phyloP scores from a whole-genome alignment of 2,888 invertebrate species.

The Cantharis lateralis region DNA sequence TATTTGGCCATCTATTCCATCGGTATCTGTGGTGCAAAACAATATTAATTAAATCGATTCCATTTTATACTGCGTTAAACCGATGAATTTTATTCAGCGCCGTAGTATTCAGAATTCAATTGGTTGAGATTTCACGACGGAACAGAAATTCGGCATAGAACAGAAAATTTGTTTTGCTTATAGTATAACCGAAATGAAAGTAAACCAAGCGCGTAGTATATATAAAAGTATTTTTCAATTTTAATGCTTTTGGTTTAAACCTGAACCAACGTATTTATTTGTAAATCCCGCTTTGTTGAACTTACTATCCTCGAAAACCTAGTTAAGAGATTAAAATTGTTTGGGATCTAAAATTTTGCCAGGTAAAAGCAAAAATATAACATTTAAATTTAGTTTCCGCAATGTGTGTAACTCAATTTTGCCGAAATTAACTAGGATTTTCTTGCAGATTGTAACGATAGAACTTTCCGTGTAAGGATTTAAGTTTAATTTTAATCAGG shows the following conservation, averaged over 20 bases:
- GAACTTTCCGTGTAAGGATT: not conserved
- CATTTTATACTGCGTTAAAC: not conserved
- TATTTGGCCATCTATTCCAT: constrained; percentile 2
- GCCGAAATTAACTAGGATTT: not conserved
- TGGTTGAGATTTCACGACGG: not conserved
- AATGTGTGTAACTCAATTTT: not conserved
- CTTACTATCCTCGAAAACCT: not conserved
- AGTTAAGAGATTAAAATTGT: not conserved
- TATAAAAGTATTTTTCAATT: not conserved
- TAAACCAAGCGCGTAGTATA: not conserved
- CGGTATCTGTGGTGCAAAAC: not conserved
- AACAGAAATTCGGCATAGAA: not conserved
- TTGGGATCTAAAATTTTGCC: not conserved
- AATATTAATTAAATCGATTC: not conserved
- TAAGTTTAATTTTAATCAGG: constrained; percentile 3
- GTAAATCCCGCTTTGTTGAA: not conserved
- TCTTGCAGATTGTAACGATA: not conserved
- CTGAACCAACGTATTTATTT: not conserved
- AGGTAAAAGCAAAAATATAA: not conserved
- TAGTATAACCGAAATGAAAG: not conserved
- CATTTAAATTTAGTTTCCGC: not conserved
- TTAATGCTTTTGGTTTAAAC: not conserved
- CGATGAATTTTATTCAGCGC: not conserved
- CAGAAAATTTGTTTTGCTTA: not conserved
- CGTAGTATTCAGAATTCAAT: not conserved